Base-by-base conservation (phyloP, 35 echinoderm and acorn worm genomes). In the Stichopus chloronotus region DNA sequence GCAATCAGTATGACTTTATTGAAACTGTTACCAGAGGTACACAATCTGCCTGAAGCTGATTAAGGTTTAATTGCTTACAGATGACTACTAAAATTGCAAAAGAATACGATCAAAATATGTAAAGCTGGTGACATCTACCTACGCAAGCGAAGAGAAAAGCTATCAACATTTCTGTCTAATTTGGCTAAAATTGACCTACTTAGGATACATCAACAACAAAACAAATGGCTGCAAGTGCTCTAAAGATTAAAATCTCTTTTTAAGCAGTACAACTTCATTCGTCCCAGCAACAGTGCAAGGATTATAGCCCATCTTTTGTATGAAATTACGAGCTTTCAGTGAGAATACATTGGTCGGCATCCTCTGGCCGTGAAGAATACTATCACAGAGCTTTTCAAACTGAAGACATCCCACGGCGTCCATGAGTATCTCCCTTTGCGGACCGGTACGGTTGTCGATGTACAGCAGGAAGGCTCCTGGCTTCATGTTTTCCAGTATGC, bases 381-480 rank as follows among this genome's bases (percentile, higher is more conserved):
- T 81, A 52, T 81, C 78, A 19, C 11, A 81, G 13, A 81, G 78
- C 52, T 30, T 81, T 5, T 52, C 78, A 55, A 81, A 81, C 5
- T 87, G 21, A 63, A 87, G 56, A 24, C 59, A 87, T n/a, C 19
- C 55, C 22, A 63, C 84, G 30, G 84, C 57, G 17, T 87, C 84
- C 84, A 87, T 87, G 7, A 87, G 53, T 19, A 83, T 83, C 8
- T 83, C 52, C 25, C 55, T 83, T 53, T 83, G 80, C 6, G 80
- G 80, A 57, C 84, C 84, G 57, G 84, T 87, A 2, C 21, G 30
- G 22, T 87, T 87, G 84, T 87, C 84, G 57, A 87, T 87, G n/a
- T 87, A 87, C 7, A 87, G 84, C 8, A 87, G 55, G 22, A 87
- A 59, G 59, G 55, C 58, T 17, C 84, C 84, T 54, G 54, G 54